Evolutionary conservation across 2,797 vertebrate species (phyloP), one percentile per base, ranked within the genome.

Genomic region (Sebastolobus altivelis): DNA sequence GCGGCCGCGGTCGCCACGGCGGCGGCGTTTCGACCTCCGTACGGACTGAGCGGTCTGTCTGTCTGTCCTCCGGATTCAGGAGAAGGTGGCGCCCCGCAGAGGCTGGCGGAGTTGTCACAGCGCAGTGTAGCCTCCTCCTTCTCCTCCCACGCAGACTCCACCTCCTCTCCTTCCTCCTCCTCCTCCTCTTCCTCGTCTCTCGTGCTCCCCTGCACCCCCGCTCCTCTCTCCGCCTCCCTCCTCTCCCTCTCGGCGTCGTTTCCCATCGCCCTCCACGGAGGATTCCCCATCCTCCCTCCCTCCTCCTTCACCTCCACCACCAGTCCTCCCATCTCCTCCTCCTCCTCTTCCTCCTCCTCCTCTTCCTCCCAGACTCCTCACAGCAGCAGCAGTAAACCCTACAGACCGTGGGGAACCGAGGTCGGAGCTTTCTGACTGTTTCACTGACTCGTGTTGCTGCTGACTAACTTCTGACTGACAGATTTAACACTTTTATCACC

Each of bases 331-430:
- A 31, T 46, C 69, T 76, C 86, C 56, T 60, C 86, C 43, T 72
- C 80, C 7, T 55, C 73, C 59, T 62, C 81, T 25, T 70, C 82
- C 3, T 76, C 73, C 66, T 80, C 83, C n/a, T 87, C 87, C 55
- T 82, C 88, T 3, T 81, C 82, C 87, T 93, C 93, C 61, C 86
- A 94, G 2, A 87, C 92, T 84, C 72, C 85, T 8, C 95, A 88
- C 9, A 90, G 94, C 74, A 87, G 86, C 84, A 90, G 86, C 89
- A 91, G 89, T 70, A 98, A 97, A 90, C 97, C 97, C 1, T 97
- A 98, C 94, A 93, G 97, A 13, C 98, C 97, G 0, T 99, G 98
- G 98, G 97, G 97, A 33, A 97, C 97, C 5, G 97, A 99, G 94
- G 98, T 99, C 12, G 98, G 98, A 75, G 98, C 97, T 0, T 98